Conservation (phyloP, 2,113 vertebrate genomes). For the Brevimyrus niger region DNA sequence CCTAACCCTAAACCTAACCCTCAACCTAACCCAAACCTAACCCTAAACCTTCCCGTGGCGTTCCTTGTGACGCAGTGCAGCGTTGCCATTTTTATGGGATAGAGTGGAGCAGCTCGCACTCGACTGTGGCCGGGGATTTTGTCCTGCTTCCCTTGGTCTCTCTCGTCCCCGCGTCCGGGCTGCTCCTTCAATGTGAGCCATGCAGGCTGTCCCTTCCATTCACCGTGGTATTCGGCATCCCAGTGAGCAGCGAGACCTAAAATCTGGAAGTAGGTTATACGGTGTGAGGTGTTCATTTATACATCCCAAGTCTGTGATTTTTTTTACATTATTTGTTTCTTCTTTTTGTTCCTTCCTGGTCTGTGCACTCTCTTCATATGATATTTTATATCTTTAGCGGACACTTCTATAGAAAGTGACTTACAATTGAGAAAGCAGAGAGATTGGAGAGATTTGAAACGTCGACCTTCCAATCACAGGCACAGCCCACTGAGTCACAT, state of each 20-base stretch:
- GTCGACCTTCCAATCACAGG: neutral
- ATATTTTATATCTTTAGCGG: neutral
- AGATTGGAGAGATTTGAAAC: neutral
- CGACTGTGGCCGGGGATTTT: neutral
- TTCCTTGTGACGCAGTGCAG: neutral
- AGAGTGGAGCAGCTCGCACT: neutral
- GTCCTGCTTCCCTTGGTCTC: neutral
- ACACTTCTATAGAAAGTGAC: neutral
- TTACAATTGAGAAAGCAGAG: neutral
- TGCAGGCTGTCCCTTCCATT: neutral
- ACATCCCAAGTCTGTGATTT: neutral
- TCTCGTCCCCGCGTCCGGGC: neutral
- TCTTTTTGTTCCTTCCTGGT: neutral
- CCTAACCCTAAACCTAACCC: too few species aligned
- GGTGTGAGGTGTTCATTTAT: neutral
- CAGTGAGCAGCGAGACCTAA: neutral
- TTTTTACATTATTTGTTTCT: neutral
- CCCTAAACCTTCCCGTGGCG: neutral
- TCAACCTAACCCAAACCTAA: neutral
- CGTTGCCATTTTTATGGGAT: neutral
- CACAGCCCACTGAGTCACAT: neutral
- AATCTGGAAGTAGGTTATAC: neutral
- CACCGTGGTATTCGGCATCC: neutral
- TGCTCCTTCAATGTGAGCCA: neutral
- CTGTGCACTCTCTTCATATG: neutral